Evolutionary conservation across 2,797 vertebrate species (phyloP).

Genomic region (Diceros bicornis): DNA sequence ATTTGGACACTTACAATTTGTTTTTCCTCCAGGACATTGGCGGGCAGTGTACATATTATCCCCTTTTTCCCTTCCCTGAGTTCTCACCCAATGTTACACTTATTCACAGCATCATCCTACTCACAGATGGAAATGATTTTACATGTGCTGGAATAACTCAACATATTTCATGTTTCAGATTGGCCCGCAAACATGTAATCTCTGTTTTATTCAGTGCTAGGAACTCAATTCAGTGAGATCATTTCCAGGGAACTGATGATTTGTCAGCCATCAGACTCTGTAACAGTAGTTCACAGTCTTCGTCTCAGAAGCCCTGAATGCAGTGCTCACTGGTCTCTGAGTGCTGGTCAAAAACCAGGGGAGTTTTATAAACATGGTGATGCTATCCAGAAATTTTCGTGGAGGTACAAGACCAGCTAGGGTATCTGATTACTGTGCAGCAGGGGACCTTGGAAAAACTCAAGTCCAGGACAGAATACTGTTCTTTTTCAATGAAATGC

Average conservation of each 20-base stretch:
- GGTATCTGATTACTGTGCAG: neutral
- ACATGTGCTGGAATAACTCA: neutral
- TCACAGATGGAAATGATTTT: neutral
- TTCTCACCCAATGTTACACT: neutral
- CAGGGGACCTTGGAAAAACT: neutral
- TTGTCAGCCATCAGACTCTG: neutral
- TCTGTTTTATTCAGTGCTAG: neutral
- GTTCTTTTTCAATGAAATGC: neutral
- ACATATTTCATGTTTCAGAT: neutral
- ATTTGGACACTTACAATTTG: constrained; percentile 28
- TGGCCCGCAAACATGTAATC: neutral
- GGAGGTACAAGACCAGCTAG: neutral
- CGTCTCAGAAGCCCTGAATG: neutral
- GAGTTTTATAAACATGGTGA: neutral
- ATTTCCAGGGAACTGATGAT: neutral
- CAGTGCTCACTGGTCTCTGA: neutral
- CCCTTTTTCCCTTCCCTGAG: neutral
- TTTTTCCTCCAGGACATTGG: constrained; percentile 37
- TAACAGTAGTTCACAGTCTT: constrained; percentile 5
- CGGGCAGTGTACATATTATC: too few species aligned
- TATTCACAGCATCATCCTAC: neutral
- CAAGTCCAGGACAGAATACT: neutral
- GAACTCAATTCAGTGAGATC: neutral
- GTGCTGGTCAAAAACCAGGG: neutral
- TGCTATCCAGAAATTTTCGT: constrained; percentile 31